Evolutionary conservation across 2,888 invertebrate genomes (phyloP).

Genomic region (Synergus gifuensis): DNA sequence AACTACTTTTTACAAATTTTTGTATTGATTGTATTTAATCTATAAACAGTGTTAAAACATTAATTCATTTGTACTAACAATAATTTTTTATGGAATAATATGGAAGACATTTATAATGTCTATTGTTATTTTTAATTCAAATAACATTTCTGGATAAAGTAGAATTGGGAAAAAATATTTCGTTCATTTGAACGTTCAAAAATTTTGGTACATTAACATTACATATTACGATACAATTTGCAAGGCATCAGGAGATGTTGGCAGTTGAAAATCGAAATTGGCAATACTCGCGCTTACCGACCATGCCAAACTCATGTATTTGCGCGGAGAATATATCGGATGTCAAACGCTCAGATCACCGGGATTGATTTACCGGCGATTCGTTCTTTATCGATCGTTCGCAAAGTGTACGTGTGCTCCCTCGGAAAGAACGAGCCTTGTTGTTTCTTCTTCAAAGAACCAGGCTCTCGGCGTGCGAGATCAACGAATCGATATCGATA

Average conservation of each 20-base stretch:
- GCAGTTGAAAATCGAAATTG: background rate
- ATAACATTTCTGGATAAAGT: too few species aligned
- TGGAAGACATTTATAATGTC: too few species aligned
- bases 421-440: slow-evolving; percentile 33
- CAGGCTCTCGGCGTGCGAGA: slow-evolving; percentile 27
- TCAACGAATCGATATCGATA: slow-evolving; percentile 43
- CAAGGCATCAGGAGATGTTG: background rate
- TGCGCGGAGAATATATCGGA: slow-evolving; percentile 31
- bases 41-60: too few species aligned
- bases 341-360: slow-evolving; percentile 35
- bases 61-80: too few species aligned
- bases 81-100: too few species aligned
- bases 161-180: too few species aligned
- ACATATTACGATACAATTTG: background rate
- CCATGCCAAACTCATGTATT: slow-evolving; percentile 33
- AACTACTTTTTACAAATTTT: too few species aligned
- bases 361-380: slow-evolving; percentile 40
- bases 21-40: too few species aligned
- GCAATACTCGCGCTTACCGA: slow-evolving; percentile 2
- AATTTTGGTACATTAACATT: too few species aligned
- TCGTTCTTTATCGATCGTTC: slow-evolving; percentile 49
- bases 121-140: too few species aligned
- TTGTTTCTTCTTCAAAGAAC: slow-evolving; percentile 38
- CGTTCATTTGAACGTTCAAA: too few species aligned
- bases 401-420: slow-evolving; percentile 44